Conservation (phyloP, 2,888 invertebrate genomes). For the Agrotis ipsilon region DNA sequence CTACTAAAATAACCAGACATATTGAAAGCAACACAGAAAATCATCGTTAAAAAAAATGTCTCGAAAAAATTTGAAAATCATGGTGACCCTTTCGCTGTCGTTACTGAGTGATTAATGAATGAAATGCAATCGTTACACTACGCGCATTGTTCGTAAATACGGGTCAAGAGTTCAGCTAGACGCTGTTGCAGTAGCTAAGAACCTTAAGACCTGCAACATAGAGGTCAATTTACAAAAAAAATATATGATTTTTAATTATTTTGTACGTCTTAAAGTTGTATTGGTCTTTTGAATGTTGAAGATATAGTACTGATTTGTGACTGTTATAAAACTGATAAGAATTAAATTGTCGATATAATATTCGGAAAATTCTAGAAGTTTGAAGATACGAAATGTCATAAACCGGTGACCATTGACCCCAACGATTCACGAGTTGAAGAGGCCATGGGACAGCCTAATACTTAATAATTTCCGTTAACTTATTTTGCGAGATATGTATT, state of each 20-base stretch:
- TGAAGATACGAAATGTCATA: background rate
- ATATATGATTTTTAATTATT: background rate
- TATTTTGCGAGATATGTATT: no score
- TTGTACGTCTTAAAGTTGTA: background rate
- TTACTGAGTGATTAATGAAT: conserved; percentile 65
- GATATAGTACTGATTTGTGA: background rate
- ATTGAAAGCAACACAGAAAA: no score
- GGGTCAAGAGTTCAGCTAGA: conserved; percentile 48
- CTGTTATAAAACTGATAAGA: background rate
- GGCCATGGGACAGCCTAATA: background rate
- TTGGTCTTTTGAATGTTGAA: background rate
- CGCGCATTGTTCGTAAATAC: conserved; percentile 59
- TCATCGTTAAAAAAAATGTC: background rate
- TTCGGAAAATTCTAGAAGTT: conserved; percentile 2
- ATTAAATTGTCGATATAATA: background rate
- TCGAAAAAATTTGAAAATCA: background rate
- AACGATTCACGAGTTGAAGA: background rate
- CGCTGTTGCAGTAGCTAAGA: conserved; percentile 10
- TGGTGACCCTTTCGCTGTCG: conserved; percentile 34
- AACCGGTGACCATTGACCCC: background rate
- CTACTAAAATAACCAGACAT: no score
- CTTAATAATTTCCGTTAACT: no score
- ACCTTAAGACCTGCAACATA: background rate
- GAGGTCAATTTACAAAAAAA: conserved; percentile 28
- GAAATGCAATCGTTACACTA: conserved; percentile 60